A percentile compares a stretch with the other conserved stretches of the same genome.
Evolutionary conservation across 2,113 vertebrate species (phyloP).

Genomic region (Mobula hypostoma): DNA sequence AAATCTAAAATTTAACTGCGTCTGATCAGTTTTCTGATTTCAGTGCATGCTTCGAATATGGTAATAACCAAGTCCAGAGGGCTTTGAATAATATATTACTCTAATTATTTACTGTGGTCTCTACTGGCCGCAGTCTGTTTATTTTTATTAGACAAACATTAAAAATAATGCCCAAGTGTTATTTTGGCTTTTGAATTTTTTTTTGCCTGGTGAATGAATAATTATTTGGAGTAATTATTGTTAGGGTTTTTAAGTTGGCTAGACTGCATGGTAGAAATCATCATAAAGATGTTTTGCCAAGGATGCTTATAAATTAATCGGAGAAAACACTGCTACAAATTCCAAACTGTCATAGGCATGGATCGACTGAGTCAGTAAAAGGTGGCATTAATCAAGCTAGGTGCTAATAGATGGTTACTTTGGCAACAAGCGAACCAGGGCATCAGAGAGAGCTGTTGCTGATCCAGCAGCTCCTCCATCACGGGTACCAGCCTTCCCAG

Average conservation of each 20-base stretch:
- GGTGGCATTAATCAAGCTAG: background rate
- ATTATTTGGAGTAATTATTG: background rate
- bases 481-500: too few relatives aligned
- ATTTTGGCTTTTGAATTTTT: slow-evolving; percentile 3
- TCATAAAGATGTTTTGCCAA: background rate
- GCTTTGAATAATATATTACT: background rate
- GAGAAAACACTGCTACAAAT: background rate
- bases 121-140: background rate
- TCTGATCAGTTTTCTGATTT: background rate
- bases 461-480: too few relatives aligned
- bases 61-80: background rate
- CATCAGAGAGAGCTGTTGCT: background rate
- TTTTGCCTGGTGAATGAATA: background rate
- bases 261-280: background rate
- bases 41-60: background rate
- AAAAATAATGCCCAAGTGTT: background rate
- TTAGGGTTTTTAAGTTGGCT: background rate
- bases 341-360: background rate
- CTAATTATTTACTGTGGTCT: background rate
- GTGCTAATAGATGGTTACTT: background rate
- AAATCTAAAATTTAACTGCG: background rate
- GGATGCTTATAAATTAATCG: too few relatives aligned
- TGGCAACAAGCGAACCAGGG: background rate
- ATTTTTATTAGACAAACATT: background rate
- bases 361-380: background rate